These are phyloP conservation scores for Eristalis tenax DNA, from an alignment of 2,888 invertebrate species.

Conservation along the genomic window DNA sequence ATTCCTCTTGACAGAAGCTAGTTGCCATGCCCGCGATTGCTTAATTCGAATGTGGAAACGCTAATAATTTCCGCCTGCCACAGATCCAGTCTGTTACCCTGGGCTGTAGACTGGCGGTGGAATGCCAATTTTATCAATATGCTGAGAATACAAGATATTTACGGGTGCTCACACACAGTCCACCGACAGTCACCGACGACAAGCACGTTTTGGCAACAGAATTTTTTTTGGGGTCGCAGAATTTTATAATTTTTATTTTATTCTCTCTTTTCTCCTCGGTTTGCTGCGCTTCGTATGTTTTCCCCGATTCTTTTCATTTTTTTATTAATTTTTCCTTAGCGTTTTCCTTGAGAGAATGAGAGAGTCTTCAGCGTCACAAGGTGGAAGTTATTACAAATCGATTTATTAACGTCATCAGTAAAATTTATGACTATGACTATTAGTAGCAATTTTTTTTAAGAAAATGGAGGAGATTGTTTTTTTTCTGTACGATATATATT, in stretches of 20 bases:
- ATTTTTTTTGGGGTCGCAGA: slow-evolving; percentile 60
- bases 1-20: slow-evolving; percentile 15
- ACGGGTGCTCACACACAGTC: slow-evolving; percentile 39
- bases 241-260: slow-evolving; percentile 69
- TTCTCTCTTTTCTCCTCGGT: slow-evolving; percentile 26
- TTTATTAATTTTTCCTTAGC: slow-evolving; percentile 51
- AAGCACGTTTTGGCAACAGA: slow-evolving; percentile 45
- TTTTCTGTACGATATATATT: not conserved
- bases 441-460: slow-evolving; percentile 21
- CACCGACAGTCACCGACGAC: slow-evolving; percentile 10
- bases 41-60: slow-evolving; percentile 47
- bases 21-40: slow-evolving; percentile 12
- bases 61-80: slow-evolving; percentile 56
- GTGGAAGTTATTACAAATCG: slow-evolving; percentile 67
- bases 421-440: slow-evolving; percentile 68
- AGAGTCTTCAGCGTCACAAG: slow-evolving; percentile 52
- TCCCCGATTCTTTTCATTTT: slow-evolving; percentile 22
- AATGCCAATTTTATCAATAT: slow-evolving; percentile 70
- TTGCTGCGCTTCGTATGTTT: not conserved
- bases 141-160: slow-evolving; percentile 63
- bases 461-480: slow-evolving; percentile 16
- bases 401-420: slow-evolving; percentile 71
- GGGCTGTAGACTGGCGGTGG: slow-evolving; percentile 33
- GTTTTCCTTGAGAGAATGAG: slow-evolving; percentile 16
- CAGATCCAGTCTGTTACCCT: not conserved